Percentiles rank a stretch among this genome's conserved stretches.
These are phyloP conservation scores for Poliocrania exsul DNA, from an alignment of 2,797 vertebrate genomes.

Conservation along the genomic window DNA sequence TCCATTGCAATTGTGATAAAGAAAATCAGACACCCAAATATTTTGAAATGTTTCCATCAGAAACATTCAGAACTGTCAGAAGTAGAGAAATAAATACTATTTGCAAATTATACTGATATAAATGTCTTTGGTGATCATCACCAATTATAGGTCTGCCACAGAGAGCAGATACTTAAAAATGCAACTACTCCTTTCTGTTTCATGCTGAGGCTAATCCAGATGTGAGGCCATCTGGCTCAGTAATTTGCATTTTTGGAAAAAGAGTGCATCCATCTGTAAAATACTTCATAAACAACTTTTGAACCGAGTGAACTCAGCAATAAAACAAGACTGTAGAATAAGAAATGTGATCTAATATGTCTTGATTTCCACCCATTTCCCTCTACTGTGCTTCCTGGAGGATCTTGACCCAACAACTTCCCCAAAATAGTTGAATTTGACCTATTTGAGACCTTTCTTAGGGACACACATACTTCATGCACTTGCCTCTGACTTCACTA, in stretches of 20 bases:
- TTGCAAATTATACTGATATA: not conserved
- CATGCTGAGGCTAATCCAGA: slow-evolving; percentile 38
- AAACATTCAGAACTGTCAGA: not conserved
- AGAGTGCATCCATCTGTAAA: slow-evolving; percentile 23
- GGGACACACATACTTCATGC: not conserved
- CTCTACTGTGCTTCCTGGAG: not conserved
- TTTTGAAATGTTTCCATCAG: slow-evolving; percentile 28
- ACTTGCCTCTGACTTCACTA: not conserved
- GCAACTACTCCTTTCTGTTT: not conserved
- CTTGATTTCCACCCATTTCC: not conserved
- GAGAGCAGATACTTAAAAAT: slow-evolving; percentile 1
- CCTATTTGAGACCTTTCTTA: not conserved
- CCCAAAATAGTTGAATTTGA: not conserved
- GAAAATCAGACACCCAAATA: slow-evolving; percentile 27
- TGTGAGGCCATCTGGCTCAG: slow-evolving; percentile 52
- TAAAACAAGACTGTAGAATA: not conserved
- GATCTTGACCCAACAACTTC: not conserved
- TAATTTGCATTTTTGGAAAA: slow-evolving; percentile 43
- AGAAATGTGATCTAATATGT: not conserved
- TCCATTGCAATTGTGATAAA: slow-evolving; percentile 12
- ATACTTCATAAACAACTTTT: slow-evolving; percentile 27
- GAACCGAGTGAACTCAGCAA: not conserved
- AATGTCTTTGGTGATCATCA: not conserved
- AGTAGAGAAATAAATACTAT: slow-evolving; percentile 18
- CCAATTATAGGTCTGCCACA: not conserved